phyloP scores from a whole-genome alignment of 2,113 vertebrate genomes.

The Bubalus kerabau region DNA sequence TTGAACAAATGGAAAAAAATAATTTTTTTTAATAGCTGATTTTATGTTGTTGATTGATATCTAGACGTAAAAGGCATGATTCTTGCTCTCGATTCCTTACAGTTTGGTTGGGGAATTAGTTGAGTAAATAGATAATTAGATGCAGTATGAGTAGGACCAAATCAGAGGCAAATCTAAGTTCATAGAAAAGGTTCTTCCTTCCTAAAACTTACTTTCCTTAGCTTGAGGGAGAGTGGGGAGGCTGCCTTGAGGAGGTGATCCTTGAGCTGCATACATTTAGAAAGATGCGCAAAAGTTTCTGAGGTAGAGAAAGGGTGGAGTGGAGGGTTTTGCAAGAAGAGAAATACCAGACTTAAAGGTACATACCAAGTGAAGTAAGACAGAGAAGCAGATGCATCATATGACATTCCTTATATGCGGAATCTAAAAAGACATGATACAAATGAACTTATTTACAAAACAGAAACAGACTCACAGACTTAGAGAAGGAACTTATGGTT shows the following conservation, averaged over 20 bases:
- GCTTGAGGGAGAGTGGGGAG: neutral
- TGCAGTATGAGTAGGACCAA: neutral
- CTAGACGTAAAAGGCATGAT: neutral
- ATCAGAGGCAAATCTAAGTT: neutral
- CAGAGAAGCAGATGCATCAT: neutral
- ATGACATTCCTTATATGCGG: neutral
- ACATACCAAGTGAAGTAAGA: neutral
- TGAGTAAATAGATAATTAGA: neutral
- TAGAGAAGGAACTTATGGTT: neutral
- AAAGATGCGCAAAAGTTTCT: neutral
- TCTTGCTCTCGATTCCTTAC: neutral
- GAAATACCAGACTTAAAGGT: neutral
- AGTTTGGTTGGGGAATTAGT: neutral
- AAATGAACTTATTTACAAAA: neutral
- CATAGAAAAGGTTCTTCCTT: neutral
- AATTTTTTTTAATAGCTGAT: neutral
- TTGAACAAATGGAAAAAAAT: neutral
- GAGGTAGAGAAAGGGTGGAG: neutral
- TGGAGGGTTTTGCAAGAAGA: neutral
- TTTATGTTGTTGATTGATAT: neutral
- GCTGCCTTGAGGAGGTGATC: neutral
- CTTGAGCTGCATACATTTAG: neutral
- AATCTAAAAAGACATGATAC: neutral
- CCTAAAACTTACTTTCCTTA: neutral
- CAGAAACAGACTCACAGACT: neutral